Evolutionary conservation across 2,113 vertebrate species (phyloP).

Genomic region (Garra rufa): DNA sequence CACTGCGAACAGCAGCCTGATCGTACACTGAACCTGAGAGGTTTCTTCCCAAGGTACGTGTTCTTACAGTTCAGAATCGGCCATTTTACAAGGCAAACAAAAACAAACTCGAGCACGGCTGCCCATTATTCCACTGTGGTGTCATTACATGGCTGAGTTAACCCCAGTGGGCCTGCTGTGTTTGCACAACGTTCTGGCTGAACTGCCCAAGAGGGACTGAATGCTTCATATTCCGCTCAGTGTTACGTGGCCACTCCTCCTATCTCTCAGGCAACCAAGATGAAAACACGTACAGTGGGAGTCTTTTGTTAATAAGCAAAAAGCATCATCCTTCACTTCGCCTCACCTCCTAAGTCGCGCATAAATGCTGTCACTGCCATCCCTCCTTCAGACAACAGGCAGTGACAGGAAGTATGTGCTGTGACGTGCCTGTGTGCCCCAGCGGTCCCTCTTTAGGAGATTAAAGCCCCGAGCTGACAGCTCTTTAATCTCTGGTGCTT

Average conservation of each 20-base stretch:
- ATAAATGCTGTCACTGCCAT: conserved; percentile 30
- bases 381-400: conserved; percentile 33
- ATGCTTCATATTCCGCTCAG: conserved; percentile 35
- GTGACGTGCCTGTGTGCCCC: conserved; percentile 42
- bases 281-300: not conserved
- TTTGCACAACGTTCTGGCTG: conserved; percentile 70
- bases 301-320: conserved; percentile 17
- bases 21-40: not conserved
- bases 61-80: conserved; percentile 45
- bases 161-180: conserved; percentile 69
- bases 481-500: conserved; percentile 61
- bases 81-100: conserved; percentile 48
- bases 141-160: conserved; percentile 72
- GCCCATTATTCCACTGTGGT: conserved; percentile 60
- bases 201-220: conserved; percentile 60
- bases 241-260: conserved; percentile 1
- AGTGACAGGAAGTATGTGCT: conserved; percentile 33
- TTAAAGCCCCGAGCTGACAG: conserved; percentile 58
- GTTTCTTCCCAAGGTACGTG: conserved; percentile 11
- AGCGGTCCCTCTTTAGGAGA: conserved; percentile 55
- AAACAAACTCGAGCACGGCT: conserved; percentile 47
- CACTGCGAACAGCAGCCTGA: not conserved
- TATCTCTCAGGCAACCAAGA: conserved; percentile 57
- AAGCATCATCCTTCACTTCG: conserved; percentile 14
- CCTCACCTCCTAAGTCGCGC: not conserved